Evolutionary conservation across 53 echinoderm and acorn worm species (phyloP), one percentile per base, ranked within the genome.

Genomic region (Holothuria leucospilota): DNA sequence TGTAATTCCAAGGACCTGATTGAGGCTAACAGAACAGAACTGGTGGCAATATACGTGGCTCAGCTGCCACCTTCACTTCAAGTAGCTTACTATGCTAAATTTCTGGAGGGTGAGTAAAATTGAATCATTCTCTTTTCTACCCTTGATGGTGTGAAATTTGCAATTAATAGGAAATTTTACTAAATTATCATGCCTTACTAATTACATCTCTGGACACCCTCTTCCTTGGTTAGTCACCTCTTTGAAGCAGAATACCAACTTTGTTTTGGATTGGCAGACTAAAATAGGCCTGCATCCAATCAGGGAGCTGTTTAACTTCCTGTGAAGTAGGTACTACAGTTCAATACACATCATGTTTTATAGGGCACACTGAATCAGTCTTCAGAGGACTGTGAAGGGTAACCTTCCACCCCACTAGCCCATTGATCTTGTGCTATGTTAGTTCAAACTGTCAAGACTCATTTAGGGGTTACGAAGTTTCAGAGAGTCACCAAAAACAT

Each of bases 31-130:
- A 91, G 88, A 71, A 91, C 84, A n/a, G 91, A 93, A 68, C 81
- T 96, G 8, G 94, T 96, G 28, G 94, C 97, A n/a, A 89, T 85
- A 2, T 96, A 96, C 79, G 87, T 94, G 15, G 91, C 95, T 51
- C 91, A 94, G 53, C 90, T 96, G 26, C 97, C 95, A 2, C 69
- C 77, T 9, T 86, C 81, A n/a, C 81, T 93, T 75, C 97, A 96
- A 85, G 86, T 94, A 21, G 81, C 86, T n/a, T 96, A 94, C 93
- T 96, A 96, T 79, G 94, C 97, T 39, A 91, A 79, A 49, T 96
- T 96, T 71, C 85, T 96, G 58, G 97, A 96, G 86, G 96, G 94
- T 92, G 51, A 94, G 86, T 38, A 28, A 3, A 25, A 20, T 18
- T 23, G 39, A 15, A 63, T 0, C 15, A 49, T 49, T 16, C 18